These are phyloP conservation scores for Anticlea derivata DNA, from an alignment of 2,888 invertebrate species.

Conservation along the genomic window DNA sequence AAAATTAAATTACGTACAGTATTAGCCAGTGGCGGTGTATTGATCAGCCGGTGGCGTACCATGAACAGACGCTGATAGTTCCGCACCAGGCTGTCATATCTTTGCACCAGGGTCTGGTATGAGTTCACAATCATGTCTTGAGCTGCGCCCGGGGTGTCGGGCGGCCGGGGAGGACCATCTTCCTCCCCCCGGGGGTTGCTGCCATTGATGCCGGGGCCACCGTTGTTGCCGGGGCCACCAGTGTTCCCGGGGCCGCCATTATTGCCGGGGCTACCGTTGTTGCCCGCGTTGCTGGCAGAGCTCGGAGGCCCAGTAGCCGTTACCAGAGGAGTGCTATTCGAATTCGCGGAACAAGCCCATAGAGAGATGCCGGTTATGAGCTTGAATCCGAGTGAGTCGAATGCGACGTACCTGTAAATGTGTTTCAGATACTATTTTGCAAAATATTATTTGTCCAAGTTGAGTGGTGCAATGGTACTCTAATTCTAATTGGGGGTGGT, in stretches of 20 bases:
- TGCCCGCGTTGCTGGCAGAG: constrained; percentile 1
- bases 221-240: constrained; percentile 8
- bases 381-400: constrained; percentile 91
- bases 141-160: constrained; percentile 55
- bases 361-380: constrained; percentile 92
- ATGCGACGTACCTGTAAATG: constrained; percentile 89
- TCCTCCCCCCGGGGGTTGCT: constrained; percentile 5
- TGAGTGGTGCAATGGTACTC: too few relatives aligned
- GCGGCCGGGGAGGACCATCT: constrained; percentile 38
- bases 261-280: constrained; percentile 30
- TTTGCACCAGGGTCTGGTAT: constrained; percentile 76
- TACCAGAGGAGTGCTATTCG: constrained; percentile 47
- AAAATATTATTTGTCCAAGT: too few relatives aligned
- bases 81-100: constrained; percentile 78
- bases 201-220: constrained; percentile 4
- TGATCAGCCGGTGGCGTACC: constrained; percentile 72
- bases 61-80: constrained; percentile 78
- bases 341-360: constrained; percentile 50
- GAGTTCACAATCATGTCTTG: constrained; percentile 77
- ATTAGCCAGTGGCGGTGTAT: constrained; percentile 66
- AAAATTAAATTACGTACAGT: constrained; percentile 57
- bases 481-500: too few relatives aligned
- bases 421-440: not conserved
- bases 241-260: constrained; percentile 48
- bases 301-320: constrained; percentile 42